These are phyloP conservation scores for Apamea sordens DNA, from an alignment of 2,888 invertebrate genomes.

Conservation along the genomic window DNA sequence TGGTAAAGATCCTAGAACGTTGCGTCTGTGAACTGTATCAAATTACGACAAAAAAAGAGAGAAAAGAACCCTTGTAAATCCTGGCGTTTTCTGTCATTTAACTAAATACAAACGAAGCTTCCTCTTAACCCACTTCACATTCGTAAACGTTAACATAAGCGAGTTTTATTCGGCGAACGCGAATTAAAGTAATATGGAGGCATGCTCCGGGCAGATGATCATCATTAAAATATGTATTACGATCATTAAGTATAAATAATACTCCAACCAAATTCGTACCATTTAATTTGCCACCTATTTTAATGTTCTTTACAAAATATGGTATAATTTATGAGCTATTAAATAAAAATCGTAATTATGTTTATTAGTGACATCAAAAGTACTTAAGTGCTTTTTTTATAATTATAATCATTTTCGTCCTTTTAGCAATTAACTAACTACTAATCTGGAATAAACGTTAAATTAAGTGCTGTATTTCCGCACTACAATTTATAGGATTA, in stretches of 20 bases:
- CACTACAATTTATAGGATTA: not conserved
- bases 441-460: too few relatives aligned
- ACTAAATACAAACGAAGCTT: not conserved
- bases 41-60: not conserved
- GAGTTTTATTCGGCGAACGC: slow-evolving; percentile 63
- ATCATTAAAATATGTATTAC: slow-evolving; percentile 72
- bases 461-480: not conserved
- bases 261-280: slow-evolving; percentile 12
- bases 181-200: slow-evolving; percentile 66
- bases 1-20: not conserved
- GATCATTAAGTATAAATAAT: slow-evolving; percentile 72
- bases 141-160: slow-evolving; percentile 42
- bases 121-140: slow-evolving; percentile 31
- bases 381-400: not conserved
- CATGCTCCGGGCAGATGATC: slow-evolving; percentile 72
- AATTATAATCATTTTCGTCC: not conserved
- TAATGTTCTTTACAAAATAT: slow-evolving; percentile 22
- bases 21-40: not conserved
- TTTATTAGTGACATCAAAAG: not conserved
- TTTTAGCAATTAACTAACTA: too few relatives aligned
- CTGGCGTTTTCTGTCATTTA: not conserved
- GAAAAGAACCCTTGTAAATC: not conserved
- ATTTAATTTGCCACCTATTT: slow-evolving; percentile 48
- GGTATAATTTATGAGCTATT: not conserved
- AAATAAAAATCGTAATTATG: not conserved